These are phyloP conservation scores for Meteorus colon DNA, from an alignment of 2,888 invertebrate species.

Conservation along the genomic window DNA sequence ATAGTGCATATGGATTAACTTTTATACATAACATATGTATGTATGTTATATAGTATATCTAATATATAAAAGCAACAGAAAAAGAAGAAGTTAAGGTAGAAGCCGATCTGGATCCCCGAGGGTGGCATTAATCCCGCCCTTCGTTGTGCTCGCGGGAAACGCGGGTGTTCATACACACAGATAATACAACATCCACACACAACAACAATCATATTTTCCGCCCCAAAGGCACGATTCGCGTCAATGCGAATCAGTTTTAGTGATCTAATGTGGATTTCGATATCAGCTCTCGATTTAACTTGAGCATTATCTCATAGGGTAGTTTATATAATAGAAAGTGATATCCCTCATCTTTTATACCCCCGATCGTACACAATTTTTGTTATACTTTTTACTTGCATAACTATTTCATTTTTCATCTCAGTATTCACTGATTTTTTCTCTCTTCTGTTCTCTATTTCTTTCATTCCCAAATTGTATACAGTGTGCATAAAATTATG, in stretches of 20 bases:
- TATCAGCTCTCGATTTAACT: slow-evolving; percentile 69
- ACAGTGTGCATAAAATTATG: background rate
- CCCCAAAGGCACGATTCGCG: slow-evolving; percentile 72
- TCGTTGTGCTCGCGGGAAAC: slow-evolving; percentile 47
- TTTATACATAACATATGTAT: slow-evolving; percentile 8
- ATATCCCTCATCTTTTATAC: background rate
- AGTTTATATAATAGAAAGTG: slow-evolving; percentile 25
- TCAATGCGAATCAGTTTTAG: slow-evolving; percentile 73
- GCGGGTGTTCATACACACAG: slow-evolving; percentile 60
- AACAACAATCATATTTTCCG: slow-evolving; percentile 72
- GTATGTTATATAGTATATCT: slow-evolving; percentile 4
- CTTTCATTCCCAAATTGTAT: background rate
- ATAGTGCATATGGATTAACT: slow-evolving; percentile 1
- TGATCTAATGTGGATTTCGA: slow-evolving; percentile 72
- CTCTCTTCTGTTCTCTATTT: background rate
- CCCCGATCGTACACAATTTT: background rate
- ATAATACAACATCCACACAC: slow-evolving; percentile 57
- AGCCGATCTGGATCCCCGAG: slow-evolving; percentile 67
- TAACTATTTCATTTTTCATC: slow-evolving; percentile 29
- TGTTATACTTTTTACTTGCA: background rate
- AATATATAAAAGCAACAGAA: slow-evolving; percentile 9
- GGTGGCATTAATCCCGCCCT: slow-evolving; percentile 71
- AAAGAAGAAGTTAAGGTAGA: slow-evolving; percentile 49
- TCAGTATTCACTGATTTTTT: background rate
- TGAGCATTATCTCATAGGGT: slow-evolving; percentile 28